These are phyloP conservation scores for Akabosia matsudoensis DNA, from an alignment of 1,140 invertebrate species.

Conservation along the genomic window DNA sequence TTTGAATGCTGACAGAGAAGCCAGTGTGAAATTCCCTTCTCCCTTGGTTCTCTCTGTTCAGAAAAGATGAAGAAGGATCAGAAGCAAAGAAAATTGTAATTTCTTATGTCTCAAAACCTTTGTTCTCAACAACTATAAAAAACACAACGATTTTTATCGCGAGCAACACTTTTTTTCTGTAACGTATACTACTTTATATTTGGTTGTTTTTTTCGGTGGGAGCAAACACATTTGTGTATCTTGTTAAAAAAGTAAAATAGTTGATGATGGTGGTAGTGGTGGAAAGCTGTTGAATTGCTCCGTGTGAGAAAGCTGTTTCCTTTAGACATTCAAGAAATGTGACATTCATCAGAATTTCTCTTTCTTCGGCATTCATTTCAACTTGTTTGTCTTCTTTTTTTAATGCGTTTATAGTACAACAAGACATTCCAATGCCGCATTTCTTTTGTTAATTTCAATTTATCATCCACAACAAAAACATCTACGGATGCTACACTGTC, in stretches of 20 bases:
- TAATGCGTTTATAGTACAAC: conserved; percentile 19
- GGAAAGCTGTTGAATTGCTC: background rate
- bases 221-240: background rate
- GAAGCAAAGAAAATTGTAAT: conserved; percentile 11
- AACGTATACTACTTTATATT: background rate
- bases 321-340: conserved; percentile 15
- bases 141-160: background rate
- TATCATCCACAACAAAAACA: background rate
- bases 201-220: background rate
- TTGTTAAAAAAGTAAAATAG: background rate
- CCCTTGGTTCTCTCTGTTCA: background rate
- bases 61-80: conserved; percentile 7
- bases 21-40: conserved; percentile 15
- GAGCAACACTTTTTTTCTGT: conserved; percentile 8
- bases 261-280: background rate
- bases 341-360: conserved; percentile 21
- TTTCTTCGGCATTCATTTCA: conserved; percentile 9
- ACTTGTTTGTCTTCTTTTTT: background rate
- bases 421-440: background rate
- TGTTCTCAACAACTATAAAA: conserved; percentile 1
- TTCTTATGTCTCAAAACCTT: conserved; percentile 18
- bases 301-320: conserved; percentile 1
- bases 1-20: background rate
- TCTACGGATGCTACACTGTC: background rate
- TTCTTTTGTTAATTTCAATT: conserved; percentile 3